Base-by-base conservation (phyloP, 2,888 invertebrate genomes). In the Agrotis exclamationis region DNA sequence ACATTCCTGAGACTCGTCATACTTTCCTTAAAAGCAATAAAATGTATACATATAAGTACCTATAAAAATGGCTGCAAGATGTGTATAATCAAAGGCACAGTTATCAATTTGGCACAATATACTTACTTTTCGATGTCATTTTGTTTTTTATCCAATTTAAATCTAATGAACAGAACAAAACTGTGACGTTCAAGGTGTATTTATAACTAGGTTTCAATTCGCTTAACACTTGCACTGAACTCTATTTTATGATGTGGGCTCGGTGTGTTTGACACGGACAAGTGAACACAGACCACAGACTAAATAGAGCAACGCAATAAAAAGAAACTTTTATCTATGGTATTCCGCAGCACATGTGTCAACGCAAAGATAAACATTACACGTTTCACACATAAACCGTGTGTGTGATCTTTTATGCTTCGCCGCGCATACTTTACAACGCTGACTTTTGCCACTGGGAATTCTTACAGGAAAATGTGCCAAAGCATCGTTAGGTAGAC, bases 301-400 rank as follows among this genome's bases (percentile, higher is more conserved):
- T 68, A 68, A 68, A 68, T 68, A 70, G 69, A 70, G 69, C 69
- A 70, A 70, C 65, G 65, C 57, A 64, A 70, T n/a, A 18, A 70
- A 70, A 70, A 64, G 22, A 57, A 70, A 70, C 69, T 69, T 64
- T 64, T 69, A 69, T 69, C 65, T 69, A 69, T 69, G 64, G 65
- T 69, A 69, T 69, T 69, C 69, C 56, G 64, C 69, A 69, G 69
- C 69, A 69, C 69, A 64, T 69, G 67, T 59, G 67, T 67, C 67
- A 67, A 71, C 53, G 67, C 68, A 71, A 67, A 71, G 67, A 71
- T 71, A 71, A 67, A 71, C 68, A 67, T 71, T 71, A 67, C 68
- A 68, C 68, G 59, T 72, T 72, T 72, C n/a, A 68, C 72, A 72
- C 72, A 72, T 68, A 72, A 51, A 68, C 68, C 72, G 68, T 68